A percentile compares a stretch with the other conserved stretches of the same genome.
Evolutionary conservation across 2,113 vertebrate species (phyloP).

Genomic region (Paraplagusia blochii): DNA sequence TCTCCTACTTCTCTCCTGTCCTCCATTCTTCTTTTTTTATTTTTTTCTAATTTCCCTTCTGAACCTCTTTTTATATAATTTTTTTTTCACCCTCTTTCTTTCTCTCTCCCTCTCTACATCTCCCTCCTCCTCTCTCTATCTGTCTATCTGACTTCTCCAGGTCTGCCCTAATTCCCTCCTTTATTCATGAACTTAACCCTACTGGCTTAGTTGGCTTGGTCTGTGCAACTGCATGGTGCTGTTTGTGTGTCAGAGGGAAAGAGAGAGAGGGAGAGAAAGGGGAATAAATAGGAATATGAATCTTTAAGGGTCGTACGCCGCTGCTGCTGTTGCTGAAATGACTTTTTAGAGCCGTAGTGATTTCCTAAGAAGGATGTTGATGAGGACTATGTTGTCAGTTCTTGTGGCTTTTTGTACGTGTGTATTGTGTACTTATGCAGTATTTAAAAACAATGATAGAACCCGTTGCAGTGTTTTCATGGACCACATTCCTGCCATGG

Average conservation of each 20-base stretch:
- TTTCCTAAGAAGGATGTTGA: slow-evolving; percentile 76
- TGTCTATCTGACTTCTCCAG: slow-evolving; percentile 64
- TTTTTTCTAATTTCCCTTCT: slow-evolving; percentile 43
- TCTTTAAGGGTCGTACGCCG: slow-evolving; percentile 73
- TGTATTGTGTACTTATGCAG: slow-evolving; percentile 13
- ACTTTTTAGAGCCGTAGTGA: slow-evolving; percentile 71
- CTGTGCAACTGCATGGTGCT: slow-evolving; percentile 15
- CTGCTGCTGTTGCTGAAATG: slow-evolving; percentile 71
- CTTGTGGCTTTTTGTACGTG: slow-evolving; percentile 27
- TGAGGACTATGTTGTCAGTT: slow-evolving; percentile 64
- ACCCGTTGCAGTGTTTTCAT: no score
- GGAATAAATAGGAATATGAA: slow-evolving; percentile 78
- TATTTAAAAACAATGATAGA: no score
- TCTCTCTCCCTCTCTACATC: slow-evolving; percentile 32
- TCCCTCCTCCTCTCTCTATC: slow-evolving; percentile 52
- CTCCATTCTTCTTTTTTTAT: slow-evolving; percentile 16
- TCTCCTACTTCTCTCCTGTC: slow-evolving; percentile 20
- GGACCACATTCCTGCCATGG: no score
- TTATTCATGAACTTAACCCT: slow-evolving; percentile 78
- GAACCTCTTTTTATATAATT: not conserved
- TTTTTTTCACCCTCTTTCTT: slow-evolving; percentile 29
- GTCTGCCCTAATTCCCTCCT: slow-evolving; percentile 68
- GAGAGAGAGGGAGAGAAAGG: slow-evolving; percentile 21
- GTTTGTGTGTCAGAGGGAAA: slow-evolving; percentile 10
- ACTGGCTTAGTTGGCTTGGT: slow-evolving; percentile 56